A percentile compares a stretch with the other conserved stretches of the same genome.
These are phyloP conservation scores for Diachasma alloeum DNA, from an alignment of 1,140 invertebrate genomes.

Conservation along the genomic window DNA sequence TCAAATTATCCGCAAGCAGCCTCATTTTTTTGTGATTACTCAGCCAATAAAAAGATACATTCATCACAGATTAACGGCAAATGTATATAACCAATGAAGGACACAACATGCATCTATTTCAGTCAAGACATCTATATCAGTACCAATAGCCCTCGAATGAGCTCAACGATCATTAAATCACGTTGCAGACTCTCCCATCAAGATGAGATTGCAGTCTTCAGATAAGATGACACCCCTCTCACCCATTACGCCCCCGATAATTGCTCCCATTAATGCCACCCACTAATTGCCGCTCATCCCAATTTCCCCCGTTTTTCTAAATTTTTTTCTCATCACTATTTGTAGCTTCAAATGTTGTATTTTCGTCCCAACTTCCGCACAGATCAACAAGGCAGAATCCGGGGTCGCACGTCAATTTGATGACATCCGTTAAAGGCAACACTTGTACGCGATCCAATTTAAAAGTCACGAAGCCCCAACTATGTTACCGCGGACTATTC, in stretches of 20 bases:
- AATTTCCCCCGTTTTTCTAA: background rate
- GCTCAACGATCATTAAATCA: slow-evolving; percentile 1
- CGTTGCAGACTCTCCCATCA: background rate
- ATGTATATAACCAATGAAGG: background rate
- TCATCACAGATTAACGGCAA: no score
- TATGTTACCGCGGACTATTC: slow-evolving; percentile 40
- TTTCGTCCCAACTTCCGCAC: slow-evolving; percentile 32
- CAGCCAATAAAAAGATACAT: no score
- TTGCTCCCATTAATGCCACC: background rate
- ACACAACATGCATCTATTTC: background rate
- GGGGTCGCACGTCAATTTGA: slow-evolving; percentile 63
- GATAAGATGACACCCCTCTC: background rate
- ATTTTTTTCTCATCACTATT: background rate
- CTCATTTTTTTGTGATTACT: no score
- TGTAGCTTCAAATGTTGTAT: slow-evolving; percentile 3
- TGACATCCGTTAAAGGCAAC: slow-evolving; percentile 61
- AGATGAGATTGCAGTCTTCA: background rate
- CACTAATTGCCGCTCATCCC: background rate
- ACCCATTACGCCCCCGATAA: background rate
- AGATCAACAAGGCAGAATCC: slow-evolving; percentile 42
- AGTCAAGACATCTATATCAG: background rate
- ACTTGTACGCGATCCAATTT: slow-evolving; percentile 63
- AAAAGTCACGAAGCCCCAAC: slow-evolving; percentile 55
- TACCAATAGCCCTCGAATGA: background rate
- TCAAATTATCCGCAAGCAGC: no score